Evolutionary conservation across 2,888 invertebrate species (phyloP).

Genomic region (Troides aeacus): DNA sequence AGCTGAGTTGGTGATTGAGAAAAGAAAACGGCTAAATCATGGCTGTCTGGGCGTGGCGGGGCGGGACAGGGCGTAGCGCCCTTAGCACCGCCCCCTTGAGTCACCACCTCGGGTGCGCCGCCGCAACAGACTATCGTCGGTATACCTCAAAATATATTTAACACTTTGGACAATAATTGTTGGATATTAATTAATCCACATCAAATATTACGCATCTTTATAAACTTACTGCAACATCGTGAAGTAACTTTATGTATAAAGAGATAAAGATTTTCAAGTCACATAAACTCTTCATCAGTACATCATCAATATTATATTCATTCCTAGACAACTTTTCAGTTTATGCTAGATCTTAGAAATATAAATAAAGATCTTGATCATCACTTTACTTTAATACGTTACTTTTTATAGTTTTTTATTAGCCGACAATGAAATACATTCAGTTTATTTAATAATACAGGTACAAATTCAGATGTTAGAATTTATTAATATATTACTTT

Average conservation of each 20-base stretch:
- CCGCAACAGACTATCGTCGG: conserved; percentile 43
- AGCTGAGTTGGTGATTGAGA: conserved; percentile 60
- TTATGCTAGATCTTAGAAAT: background rate
- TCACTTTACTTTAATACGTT: background rate
- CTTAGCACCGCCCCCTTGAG: conserved; percentile 73
- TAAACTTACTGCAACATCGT: background rate
- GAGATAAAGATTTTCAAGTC: background rate
- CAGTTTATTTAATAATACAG: too few relatives aligned
- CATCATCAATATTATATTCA: background rate
- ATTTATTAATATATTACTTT: too few relatives aligned
- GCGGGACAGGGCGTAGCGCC: conserved; percentile 70
- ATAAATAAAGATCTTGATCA: background rate
- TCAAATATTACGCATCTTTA: background rate
- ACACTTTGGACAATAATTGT: conserved; percentile 29
- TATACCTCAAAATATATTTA: conserved; percentile 19
- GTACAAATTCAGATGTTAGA: background rate
- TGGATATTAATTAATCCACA: conserved; percentile 2
- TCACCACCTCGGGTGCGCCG: conserved; percentile 58
- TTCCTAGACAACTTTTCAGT: background rate
- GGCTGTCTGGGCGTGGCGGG: conserved; percentile 69
- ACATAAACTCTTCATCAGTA: background rate
- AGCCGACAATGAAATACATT: background rate
- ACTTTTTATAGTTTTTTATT: background rate
- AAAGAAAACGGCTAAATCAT: conserved; percentile 73
- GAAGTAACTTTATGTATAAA: background rate